Evolutionary conservation across 2,797 vertebrate genomes (phyloP), one percentile per base, ranked within the genome.

Genomic region (Phrynocephalus vlangalii): DNA sequence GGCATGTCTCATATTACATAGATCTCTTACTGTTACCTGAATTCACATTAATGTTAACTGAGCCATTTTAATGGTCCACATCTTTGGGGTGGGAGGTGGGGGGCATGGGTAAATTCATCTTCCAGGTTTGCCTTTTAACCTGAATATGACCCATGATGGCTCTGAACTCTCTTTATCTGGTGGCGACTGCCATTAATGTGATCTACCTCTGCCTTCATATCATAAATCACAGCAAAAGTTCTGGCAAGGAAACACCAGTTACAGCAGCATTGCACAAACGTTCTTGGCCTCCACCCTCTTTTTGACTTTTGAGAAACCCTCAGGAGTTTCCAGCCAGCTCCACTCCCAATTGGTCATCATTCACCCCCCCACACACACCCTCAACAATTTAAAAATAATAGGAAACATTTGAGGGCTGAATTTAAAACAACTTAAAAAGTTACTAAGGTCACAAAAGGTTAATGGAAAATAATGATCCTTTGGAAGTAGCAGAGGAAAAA

Each of bases 61-160:
- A 79, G 63, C n/a, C 80, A 86, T 87, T 91, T 91, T 87, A n/a
- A 88, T 88, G 77, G 72, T 85, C 84, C 70, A 67, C 52, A 60
- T 56, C 33, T 63, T 84, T 10, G 68, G 24, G 28, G 68, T 10
- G 56, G 56, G 9, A 1, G 7, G 28, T 15, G 28, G 22, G 33
- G 8, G 73, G 20, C 66, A 30, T 16, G 50, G 80, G 6, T 87
- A 90, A 56, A 87, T 88, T 92, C 87, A 86, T 85, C 83, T 90
- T 91, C 79, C 85, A 6, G 91, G 93, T 92, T 80, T 92, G 63
- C 79, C 66, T 75, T 90, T 70, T 88, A 82, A 70, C 60, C 83
- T 89, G 89, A 88, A 85, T 79, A 84, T 92, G 92, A 93, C 91
- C 82, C 79, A 89, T 18, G 88, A 68, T 85, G 81, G 86, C 63